phyloP scores from a whole-genome alignment of 2,888 invertebrate species.

The Monoplex corrugatus region DNA sequence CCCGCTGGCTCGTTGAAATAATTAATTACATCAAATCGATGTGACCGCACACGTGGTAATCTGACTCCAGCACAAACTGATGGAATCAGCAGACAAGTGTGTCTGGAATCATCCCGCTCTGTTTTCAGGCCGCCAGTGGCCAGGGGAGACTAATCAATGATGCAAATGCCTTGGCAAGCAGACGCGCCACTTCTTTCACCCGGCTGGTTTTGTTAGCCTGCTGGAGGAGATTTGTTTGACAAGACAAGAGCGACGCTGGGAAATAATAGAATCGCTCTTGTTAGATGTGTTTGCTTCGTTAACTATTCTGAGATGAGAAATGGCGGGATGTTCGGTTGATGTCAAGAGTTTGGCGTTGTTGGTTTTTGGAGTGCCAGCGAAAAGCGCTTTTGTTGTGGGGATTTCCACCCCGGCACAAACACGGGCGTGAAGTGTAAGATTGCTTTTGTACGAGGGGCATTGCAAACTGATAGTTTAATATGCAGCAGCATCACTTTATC shows the following conservation, averaged over 20 bases:
- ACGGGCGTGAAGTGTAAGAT: background rate
- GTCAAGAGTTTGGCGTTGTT: constrained; percentile 2
- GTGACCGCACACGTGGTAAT: background rate
- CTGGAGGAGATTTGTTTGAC: constrained; percentile 15
- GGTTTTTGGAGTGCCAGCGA: background rate
- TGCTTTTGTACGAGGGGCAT: background rate
- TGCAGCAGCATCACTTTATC: background rate
- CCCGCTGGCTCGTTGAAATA: background rate
- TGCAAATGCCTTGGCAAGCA: constrained; percentile 35
- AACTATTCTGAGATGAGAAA: background rate
- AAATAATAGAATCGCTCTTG: constrained; percentile 35
- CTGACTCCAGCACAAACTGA: constrained; percentile 22
- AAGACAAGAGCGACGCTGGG: background rate
- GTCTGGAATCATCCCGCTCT: background rate
- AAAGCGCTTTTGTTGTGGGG: background rate
- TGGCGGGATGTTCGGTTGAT: background rate
- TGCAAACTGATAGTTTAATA: constrained; percentile 11
- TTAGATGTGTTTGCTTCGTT: background rate
- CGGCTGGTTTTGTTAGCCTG: background rate
- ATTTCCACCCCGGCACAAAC: background rate
- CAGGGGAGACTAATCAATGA: constrained; percentile 33
- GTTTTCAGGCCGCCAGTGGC: background rate
- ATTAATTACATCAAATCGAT: constrained; percentile 32
- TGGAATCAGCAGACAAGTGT: no score
- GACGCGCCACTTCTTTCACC: background rate